Base-by-base conservation (phyloP, 2,797 vertebrate species). In the Premnoplex brunnescens region DNA sequence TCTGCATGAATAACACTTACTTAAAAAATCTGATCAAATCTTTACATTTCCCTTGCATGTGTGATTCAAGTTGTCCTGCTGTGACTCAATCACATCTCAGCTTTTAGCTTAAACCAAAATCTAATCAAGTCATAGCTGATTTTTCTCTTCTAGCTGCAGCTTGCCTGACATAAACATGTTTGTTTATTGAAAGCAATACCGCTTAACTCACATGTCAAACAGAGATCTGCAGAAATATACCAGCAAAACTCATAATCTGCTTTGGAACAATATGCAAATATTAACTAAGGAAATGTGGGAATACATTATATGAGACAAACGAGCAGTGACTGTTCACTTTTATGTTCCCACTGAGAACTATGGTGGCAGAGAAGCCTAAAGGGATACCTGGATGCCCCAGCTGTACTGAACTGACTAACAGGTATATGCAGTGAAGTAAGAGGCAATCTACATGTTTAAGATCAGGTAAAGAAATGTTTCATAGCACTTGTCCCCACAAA, bases 41-140 rank as follows among this genome's bases (percentile, higher is more conserved):
- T 30, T 87, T 60, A 22, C 3, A 27, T 87, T 92, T 82, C 86
- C 28, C 20, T 58, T 75, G 15, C 1, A 0, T 64, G 41, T 75
- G 64, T 19, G 27, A 85, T 79, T 62, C 58, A 83, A 73, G n/a
- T 22, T 90, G 46, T 26, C 34, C 69, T 64, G 71, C 81, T 83
- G 72, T 43, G 58, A 89, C 41, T 58, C 77, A 92, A 68, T 85
- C 74, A 83, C 72, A 69, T 78, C 72, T 48, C 44, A 72, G 23
- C 37, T 94, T 85, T 87, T 48, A 89, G 36, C 37, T 88, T 90
- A 82, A 89, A 60, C 54, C 21, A 73, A 90, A 91, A 86, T 77
- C 74, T 68, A 80, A 91, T 85, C 77, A 82, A 85, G 60, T 55
- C 58, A 72, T 17, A 66, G 54, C 36, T 77, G 67, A 55, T 60